Evolutionary conservation across 2,888 invertebrate species (phyloP), one percentile per base, ranked within the genome.

Genomic region (Ochlodes sylvanus): DNA sequence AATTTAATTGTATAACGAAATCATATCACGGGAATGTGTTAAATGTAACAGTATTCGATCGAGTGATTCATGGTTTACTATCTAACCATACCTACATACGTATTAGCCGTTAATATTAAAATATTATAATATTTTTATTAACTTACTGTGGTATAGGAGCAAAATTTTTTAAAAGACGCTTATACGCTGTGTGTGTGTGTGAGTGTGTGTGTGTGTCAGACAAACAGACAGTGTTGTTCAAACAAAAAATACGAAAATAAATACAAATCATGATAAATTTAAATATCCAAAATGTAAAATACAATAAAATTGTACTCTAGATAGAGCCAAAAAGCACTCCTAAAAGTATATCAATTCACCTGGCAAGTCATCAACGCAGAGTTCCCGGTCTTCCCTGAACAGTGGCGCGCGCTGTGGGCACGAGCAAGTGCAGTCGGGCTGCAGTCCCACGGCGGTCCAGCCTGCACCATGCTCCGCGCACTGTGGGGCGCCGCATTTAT

Each of bases 361-460:
- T 87, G 97, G 96, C 76, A 98, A 95, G 82, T 97, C 97, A 84
- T 97, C 96, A 73, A 98, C 97, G 87, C 98, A 98, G 75, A 97
- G 95, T 76, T 96, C 95, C 73, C 96, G 92, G 87, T 98, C 98
- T 86, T 98, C 98, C 71, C 98, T 95, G 92, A 97, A 98, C 64
- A 97, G 95, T 6, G 96, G 96, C 71, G 96, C 93, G 75, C 96
- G 95, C 63, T 94, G 94, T 72, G 97, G 95, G 82, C 98, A 98
- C 67, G 95, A 96, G 88, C 98, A 98, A 41, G 95, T 94, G 89
- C 97, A 98, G 52, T 90, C 81, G 38, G 71, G 70, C 41, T 72
- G 78, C 5, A 52, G 52, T 7, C 27, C 65, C 50, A 38, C 50
- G 70, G 71, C 75, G 75, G 75, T 76, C 54, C 76, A 85, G 79